phyloP scores from a whole-genome alignment of 2,797 vertebrate species.

The Acrossocheilus fasciatus region DNA sequence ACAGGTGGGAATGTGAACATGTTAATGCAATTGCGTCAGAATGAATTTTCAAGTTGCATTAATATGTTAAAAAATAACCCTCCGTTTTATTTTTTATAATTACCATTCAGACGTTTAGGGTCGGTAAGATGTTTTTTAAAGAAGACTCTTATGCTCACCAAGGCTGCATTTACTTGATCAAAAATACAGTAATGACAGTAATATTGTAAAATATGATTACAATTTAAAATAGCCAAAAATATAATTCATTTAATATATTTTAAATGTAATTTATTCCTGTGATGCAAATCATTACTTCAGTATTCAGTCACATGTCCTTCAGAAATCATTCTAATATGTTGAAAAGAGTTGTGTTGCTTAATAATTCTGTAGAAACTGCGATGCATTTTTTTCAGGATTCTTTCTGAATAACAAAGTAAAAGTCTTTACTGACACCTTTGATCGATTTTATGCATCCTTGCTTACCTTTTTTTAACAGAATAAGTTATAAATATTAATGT shows the following conservation, averaged over 20 bases:
- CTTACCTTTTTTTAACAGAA: too few relatives aligned
- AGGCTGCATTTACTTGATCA: not conserved
- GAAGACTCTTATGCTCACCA: not conserved
- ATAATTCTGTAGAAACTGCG: too few relatives aligned
- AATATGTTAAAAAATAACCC: not conserved
- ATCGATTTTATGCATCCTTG: not conserved
- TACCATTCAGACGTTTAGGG: not conserved
- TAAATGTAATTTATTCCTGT: not conserved
- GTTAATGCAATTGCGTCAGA: not conserved
- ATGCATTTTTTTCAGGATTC: not conserved
- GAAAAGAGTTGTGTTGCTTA: not conserved
- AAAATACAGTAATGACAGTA: not conserved
- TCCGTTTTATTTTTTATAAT: not conserved
- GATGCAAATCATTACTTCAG: not conserved
- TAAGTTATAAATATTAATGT: not conserved
- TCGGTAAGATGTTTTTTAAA: not conserved
- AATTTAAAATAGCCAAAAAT: not conserved
- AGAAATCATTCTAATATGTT: not conserved
- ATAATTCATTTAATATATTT: not conserved
- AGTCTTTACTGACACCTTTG: not conserved
- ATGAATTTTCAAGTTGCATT: not conserved
- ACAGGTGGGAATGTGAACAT: not conserved
- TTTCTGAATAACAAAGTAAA: not conserved
- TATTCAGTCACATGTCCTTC: not conserved
- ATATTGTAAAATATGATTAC: not conserved